phyloP scores from a whole-genome alignment of 2,888 invertebrate genomes.

The Choristoneura rosaceana region DNA sequence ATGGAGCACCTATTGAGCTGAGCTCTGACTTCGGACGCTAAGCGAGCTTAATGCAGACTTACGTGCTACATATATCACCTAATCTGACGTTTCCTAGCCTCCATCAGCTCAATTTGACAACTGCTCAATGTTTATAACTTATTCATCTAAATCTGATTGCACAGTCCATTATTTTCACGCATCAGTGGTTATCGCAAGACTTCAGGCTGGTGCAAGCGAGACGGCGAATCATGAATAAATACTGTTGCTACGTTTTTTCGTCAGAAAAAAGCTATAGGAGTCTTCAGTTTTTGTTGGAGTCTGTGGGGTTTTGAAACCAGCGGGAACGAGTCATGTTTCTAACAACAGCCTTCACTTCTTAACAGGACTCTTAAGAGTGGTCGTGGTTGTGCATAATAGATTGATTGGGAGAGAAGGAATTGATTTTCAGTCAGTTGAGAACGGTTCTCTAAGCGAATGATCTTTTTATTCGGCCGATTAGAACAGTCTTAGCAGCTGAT shows the following conservation, averaged over 20 bases:
- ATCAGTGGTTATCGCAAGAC: slow-evolving; percentile 9
- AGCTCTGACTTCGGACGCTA: no score
- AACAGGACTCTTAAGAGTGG: no score
- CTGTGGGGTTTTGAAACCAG: neutral
- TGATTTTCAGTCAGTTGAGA: no score
- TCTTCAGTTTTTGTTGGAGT: slow-evolving; percentile 8
- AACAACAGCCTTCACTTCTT: no score
- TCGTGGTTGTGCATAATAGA: no score
- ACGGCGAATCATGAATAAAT: slow-evolving; percentile 17
- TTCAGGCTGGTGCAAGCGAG: slow-evolving; percentile 6
- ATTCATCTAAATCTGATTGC: neutral
- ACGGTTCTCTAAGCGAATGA: no score
- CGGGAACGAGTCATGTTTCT: neutral
- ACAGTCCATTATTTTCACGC: slow-evolving; percentile 7
- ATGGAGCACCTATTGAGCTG: no score
- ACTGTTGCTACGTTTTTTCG: slow-evolving; percentile 18
- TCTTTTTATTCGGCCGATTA: no score
- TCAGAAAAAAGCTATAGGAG: slow-evolving; percentile 13
- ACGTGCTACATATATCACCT: neutral
- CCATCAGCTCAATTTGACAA: neutral
- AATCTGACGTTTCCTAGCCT: neutral
- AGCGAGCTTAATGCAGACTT: no score
- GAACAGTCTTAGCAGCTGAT: no score
- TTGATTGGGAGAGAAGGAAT: no score
- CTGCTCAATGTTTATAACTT: slow-evolving; percentile 7